phyloP scores from a whole-genome alignment of 2,888 invertebrate genomes.

The Caenorhabditis panamensis region DNA sequence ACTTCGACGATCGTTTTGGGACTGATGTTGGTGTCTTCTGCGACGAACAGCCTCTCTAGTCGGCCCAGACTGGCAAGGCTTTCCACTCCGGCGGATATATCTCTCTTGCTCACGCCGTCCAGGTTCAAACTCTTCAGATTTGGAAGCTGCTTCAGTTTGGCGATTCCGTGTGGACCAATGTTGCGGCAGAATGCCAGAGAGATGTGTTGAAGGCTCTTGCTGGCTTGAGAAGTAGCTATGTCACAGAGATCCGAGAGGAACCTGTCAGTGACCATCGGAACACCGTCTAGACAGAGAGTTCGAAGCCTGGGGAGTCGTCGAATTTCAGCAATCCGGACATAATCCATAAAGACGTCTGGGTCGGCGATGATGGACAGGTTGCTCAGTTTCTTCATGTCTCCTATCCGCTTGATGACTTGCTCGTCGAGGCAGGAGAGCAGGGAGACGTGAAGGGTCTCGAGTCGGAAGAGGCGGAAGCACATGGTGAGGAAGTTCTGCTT shows the following conservation, averaged over 20 bases:
- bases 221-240: not conserved
- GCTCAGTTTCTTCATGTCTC: conserved; percentile 27
- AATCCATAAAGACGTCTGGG: conserved; percentile 23
- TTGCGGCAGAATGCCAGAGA: conserved; percentile 70
- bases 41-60: conserved; percentile 62
- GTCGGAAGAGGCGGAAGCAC: conserved; percentile 26
- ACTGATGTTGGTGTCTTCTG: conserved; percentile 62
- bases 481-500: conserved; percentile 27
- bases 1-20: conserved; percentile 52
- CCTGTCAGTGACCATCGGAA: conserved; percentile 66
- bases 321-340: conserved; percentile 39
- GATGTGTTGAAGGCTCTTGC: conserved; percentile 41
- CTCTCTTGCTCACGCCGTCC: conserved; percentile 70
- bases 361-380: conserved; percentile 51
- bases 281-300: conserved; percentile 68
- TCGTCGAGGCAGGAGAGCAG: conserved; percentile 26
- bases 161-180: conserved; percentile 59
- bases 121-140: conserved; percentile 66
- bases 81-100: conserved; percentile 68
- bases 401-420: conserved; percentile 24
- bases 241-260: conserved; percentile 61
- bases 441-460: conserved; percentile 41
- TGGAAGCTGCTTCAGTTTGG: conserved; percentile 31
- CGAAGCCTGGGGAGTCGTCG: conserved; percentile 52
- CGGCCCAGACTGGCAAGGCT: conserved; percentile 46